Evolutionary conservation across 2,113 vertebrate genomes (phyloP).

Genomic region (Corythaeola cristata): DNA sequence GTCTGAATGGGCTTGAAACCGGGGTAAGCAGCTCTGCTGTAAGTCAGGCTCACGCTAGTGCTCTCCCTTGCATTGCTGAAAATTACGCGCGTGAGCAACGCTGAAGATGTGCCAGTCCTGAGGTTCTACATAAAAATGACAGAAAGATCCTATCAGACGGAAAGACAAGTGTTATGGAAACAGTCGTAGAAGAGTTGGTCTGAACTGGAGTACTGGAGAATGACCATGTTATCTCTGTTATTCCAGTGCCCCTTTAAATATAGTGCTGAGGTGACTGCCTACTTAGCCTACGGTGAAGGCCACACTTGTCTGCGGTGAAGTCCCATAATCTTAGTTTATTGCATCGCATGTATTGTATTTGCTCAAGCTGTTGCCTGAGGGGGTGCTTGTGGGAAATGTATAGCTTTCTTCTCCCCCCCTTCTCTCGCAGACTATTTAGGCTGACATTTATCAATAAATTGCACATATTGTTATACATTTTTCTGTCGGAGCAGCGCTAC

Average conservation of each 20-base stretch:
- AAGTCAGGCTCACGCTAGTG: neutral
- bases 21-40: neutral
- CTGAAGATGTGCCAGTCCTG: neutral
- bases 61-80: neutral
- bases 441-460: conserved; percentile 72
- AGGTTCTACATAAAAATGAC: neutral
- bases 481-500: conserved; percentile 21
- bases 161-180: neutral
- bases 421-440: conserved; percentile 52
- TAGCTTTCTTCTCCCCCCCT: conserved; percentile 42
- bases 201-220: neutral
- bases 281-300: conserved; percentile 66
- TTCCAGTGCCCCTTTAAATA: conserved; percentile 57
- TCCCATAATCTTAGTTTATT: conserved; percentile 71
- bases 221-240: conserved; percentile 18
- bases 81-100: fast-evolving
- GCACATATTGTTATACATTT: conserved; percentile 69
- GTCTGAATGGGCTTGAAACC: neutral
- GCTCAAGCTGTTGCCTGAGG: conserved; percentile 69
- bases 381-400: conserved; percentile 71
- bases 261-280: conserved; percentile 63
- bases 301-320: conserved; percentile 51
- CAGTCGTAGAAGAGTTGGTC: neutral
- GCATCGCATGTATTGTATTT: conserved; percentile 62
- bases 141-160: neutral